phyloP scores from a whole-genome alignment of 2,113 vertebrate genomes.

The Anthoscopus minutus region DNA sequence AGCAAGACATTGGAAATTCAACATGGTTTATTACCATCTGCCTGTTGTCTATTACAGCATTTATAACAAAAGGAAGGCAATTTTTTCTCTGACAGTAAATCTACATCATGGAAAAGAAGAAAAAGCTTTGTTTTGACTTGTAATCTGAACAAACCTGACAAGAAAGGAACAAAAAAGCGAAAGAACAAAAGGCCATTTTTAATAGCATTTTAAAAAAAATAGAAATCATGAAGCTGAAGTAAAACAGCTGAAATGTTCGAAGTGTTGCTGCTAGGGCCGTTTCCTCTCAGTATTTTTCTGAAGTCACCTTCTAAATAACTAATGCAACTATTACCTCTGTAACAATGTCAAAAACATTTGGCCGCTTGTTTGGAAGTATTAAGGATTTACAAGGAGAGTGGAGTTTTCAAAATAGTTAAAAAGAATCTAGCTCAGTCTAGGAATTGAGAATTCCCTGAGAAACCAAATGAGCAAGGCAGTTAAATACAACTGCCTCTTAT shows the following conservation, averaged over 20 bases:
- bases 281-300: not conserved
- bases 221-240: not conserved
- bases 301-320: not conserved
- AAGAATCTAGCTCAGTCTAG: not conserved
- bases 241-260: not conserved
- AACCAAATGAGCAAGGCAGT: not conserved
- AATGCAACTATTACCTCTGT: not conserved
- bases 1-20: not conserved
- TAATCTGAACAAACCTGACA: not conserved
- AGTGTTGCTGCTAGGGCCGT: not conserved
- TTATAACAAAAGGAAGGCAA: not conserved
- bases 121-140: slow-evolving; percentile 17
- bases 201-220: not conserved
- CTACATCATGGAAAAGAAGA: not conserved
- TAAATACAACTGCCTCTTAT: not conserved
- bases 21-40: not conserved
- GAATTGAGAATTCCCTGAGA: not conserved
- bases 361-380: not conserved
- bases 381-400: not conserved
- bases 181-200: not conserved
- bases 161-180: not conserved
- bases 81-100: not conserved
- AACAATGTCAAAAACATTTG: not conserved
- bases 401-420: not conserved
- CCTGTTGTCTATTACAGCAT: not conserved